These are phyloP conservation scores for Sesamia inferens DNA, from an alignment of 2,888 invertebrate genomes.

Conservation along the genomic window DNA sequence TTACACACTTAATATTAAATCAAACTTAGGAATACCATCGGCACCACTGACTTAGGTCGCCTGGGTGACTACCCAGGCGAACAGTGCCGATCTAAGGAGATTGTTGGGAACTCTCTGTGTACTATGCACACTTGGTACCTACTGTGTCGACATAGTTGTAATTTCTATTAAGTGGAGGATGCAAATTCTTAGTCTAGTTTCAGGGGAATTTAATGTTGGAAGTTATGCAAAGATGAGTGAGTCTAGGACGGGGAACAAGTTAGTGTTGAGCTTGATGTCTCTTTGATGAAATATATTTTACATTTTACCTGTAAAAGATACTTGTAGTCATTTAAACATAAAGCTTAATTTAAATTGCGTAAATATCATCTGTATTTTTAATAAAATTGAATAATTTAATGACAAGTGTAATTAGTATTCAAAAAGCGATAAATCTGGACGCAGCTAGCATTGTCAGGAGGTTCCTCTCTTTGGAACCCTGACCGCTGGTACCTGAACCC, in stretches of 20 bases:
- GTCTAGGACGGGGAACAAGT: background rate
- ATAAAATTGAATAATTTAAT: too few relatives aligned
- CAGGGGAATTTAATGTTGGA: background rate
- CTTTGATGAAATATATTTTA: too few relatives aligned
- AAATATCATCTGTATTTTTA: background rate
- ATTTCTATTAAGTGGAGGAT: background rate
- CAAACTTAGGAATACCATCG: conserved; percentile 31
- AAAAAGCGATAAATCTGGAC: too few relatives aligned
- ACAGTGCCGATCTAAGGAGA: background rate
- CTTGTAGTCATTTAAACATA: background rate
- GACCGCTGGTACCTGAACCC: too few relatives aligned
- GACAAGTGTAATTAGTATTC: too few relatives aligned
- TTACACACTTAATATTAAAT: conserved; percentile 41
- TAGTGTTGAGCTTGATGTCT: background rate
- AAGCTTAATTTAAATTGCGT: background rate
- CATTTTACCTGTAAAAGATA: too few relatives aligned
- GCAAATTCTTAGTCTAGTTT: conserved; percentile 5
- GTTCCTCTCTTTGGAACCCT: too few relatives aligned
- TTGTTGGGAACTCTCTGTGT: conserved; percentile 18
- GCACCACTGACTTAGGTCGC: too few relatives aligned
- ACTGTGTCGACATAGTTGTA: background rate
- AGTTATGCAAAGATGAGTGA: background rate
- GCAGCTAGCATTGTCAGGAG: too few relatives aligned
- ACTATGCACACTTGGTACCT: conserved; percentile 18
- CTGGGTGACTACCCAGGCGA: too few relatives aligned